These are phyloP conservation scores for Sesia bembeciformis DNA, from an alignment of 2,888 invertebrate species.

Conservation along the genomic window DNA sequence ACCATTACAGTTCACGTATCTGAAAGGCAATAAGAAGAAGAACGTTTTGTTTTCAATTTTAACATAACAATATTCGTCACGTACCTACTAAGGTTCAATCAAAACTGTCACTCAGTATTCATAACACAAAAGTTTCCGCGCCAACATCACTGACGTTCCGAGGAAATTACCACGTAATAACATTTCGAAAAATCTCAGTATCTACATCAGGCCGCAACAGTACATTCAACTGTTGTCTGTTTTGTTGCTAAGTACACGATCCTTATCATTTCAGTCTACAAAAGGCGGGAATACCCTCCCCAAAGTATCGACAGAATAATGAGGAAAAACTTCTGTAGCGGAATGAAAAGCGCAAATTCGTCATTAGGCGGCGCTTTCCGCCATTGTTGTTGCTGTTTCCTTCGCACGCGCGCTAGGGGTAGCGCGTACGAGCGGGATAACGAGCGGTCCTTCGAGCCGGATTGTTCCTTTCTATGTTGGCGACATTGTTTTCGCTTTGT, in stretches of 20 bases:
- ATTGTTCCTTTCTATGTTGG: slow-evolving; percentile 75
- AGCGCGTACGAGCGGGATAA: slow-evolving; percentile 41
- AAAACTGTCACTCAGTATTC: no score
- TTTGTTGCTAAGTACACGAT: slow-evolving; percentile 49
- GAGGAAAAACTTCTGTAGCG: slow-evolving; percentile 74
- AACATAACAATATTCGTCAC: no score
- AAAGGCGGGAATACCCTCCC: slow-evolving; percentile 57
- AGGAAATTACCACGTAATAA: slow-evolving; percentile 16
- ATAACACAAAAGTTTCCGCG: background rate
- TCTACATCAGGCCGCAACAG: slow-evolving; percentile 11
- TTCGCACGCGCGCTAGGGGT: slow-evolving; percentile 20
- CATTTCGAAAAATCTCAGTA: slow-evolving; percentile 15
- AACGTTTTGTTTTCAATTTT: no score
- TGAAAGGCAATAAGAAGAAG: no score
- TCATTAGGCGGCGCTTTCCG: slow-evolving; percentile 73
- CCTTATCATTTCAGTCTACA: slow-evolving; percentile 55
- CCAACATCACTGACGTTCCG: slow-evolving; percentile 4
- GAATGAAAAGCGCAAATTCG: slow-evolving; percentile 76
- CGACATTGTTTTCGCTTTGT: slow-evolving; percentile 74
- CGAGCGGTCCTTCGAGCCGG: slow-evolving; percentile 62
- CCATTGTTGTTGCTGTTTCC: slow-evolving; percentile 57
- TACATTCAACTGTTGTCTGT: slow-evolving; percentile 33
- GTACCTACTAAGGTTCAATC: no score
- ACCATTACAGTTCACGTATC: no score
- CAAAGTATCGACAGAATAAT: slow-evolving; percentile 70